phyloP scores from a whole-genome alignment of 2,888 invertebrate genomes.

The Unio delphinus region DNA sequence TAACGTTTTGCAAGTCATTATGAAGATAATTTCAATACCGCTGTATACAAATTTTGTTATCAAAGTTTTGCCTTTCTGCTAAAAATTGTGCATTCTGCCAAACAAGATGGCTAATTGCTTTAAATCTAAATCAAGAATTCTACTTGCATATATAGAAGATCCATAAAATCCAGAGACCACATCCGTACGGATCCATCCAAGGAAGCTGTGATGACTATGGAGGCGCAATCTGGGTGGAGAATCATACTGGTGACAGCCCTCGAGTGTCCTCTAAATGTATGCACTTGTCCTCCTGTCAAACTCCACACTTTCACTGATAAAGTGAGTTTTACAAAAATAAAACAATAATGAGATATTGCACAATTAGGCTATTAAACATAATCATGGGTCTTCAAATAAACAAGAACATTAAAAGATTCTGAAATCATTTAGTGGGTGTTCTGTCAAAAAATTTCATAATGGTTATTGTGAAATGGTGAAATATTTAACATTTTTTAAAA shows the following conservation, averaged over 20 bases:
- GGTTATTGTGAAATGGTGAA: too few species aligned
- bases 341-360: background rate
- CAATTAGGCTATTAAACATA: background rate
- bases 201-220: conserved; percentile 67
- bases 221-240: conserved; percentile 63
- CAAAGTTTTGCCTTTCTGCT: too few species aligned
- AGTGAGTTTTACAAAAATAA: background rate
- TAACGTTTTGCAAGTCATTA: background rate
- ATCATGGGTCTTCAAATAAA: background rate
- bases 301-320: conserved; percentile 69
- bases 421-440: background rate
- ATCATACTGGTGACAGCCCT: conserved; percentile 65
- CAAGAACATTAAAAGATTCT: background rate
- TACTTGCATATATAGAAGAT: conserved; percentile 64
- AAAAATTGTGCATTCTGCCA: too few species aligned
- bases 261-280: conserved; percentile 70
- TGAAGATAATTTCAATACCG: background rate
- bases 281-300: conserved; percentile 64
- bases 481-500: too few species aligned
- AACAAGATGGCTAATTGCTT: background rate
- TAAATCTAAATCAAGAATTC: background rate
- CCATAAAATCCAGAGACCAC: conserved; percentile 70
- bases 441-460: too few species aligned
- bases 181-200: conserved; percentile 68
- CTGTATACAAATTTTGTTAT: background rate